Evolutionary conservation across 1,140 invertebrate species (phyloP), one percentile per base, ranked within the genome.

Genomic region (Oscheius sp.): DNA sequence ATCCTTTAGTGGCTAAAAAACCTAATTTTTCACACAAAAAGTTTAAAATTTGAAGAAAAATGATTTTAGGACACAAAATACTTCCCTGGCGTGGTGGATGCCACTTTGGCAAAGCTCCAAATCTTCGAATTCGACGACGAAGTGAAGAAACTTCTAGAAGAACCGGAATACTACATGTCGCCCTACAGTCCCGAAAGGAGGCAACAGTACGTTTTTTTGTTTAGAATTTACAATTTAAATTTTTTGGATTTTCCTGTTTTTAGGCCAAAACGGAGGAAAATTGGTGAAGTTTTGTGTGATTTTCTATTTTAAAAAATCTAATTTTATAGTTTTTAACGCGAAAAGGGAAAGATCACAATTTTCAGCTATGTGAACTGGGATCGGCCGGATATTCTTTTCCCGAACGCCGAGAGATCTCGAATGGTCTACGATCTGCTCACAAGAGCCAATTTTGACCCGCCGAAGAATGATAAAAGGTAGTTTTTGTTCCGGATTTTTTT

Each of bases 341-440:
- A 20, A 36, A 29, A 59, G 23, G 26, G 13, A 20, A 59, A 20
- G 55, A 59, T n/a, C n/a, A 62, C 10, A 3, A 28, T 26, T 79
- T 61, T 52, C 58, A 80, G 79, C 49, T 82, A 79, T 67, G 67
- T 82, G 34, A 77, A 75, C 29, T 74, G 75, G 23, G 82, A 84
- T 38, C 46, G 77, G 28, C 68, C 42, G 4, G 90, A 93, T 55
- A 90, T 90, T 0, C 90, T 91, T 38, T 97, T 92, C 81, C 92
- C 92, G 0, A 90, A 91, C 62, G 90, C 93, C 0, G 92, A 95
- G 81, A 87, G 94, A 36, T 93, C 91, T 74, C 85, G 93, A 42
- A 91, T 97, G 79, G 93, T 95, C 0, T 95, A 95, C 91, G 93
- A 96, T 84, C 92, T 97, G 75, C 85, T 97, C n/a, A 87, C 85